These are phyloP conservation scores for Leptothorax acervorum DNA, from an alignment of 2,888 invertebrate species.

Conservation along the genomic window DNA sequence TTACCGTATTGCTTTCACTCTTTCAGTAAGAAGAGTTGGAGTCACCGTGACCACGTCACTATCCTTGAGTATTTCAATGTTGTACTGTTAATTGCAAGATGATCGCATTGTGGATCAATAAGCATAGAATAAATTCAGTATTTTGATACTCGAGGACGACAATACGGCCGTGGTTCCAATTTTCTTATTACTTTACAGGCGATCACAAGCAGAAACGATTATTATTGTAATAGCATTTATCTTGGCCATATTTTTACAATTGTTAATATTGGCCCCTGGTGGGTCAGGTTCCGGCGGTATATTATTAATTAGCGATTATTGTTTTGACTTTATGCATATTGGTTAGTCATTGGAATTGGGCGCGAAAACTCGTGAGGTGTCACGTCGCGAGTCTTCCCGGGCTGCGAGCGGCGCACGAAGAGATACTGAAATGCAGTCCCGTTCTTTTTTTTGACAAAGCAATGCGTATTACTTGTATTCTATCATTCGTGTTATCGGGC, in stretches of 20 bases:
- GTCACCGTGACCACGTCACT: neutral
- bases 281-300: slow-evolving; percentile 60
- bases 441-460: neutral
- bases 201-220: slow-evolving; percentile 44
- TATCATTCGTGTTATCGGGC: neutral
- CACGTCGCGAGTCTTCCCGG: neutral
- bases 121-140: slow-evolving; percentile 8
- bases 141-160: slow-evolving; percentile 1
- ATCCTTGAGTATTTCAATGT: neutral
- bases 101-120: neutral
- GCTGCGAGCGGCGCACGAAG: neutral
- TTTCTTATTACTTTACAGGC: slow-evolving; percentile 46
- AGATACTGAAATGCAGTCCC: neutral
- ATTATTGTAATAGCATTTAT: slow-evolving; percentile 59
- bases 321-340: slow-evolving; percentile 66
- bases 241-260: slow-evolving; percentile 57
- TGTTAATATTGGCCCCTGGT: slow-evolving; percentile 69
- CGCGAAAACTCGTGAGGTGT: slow-evolving; percentile 5
- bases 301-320: slow-evolving; percentile 65
- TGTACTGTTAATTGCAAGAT: neutral
- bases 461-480: neutral
- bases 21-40: slow-evolving; percentile 24
- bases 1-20: slow-evolving; percentile 45
- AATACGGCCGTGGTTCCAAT: slow-evolving; percentile 17
- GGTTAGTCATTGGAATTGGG: slow-evolving; percentile 26